Evolutionary conservation across 2,888 invertebrate species (phyloP), one percentile per base, ranked within the genome.

Genomic region (Onthophagus sagittarius): DNA sequence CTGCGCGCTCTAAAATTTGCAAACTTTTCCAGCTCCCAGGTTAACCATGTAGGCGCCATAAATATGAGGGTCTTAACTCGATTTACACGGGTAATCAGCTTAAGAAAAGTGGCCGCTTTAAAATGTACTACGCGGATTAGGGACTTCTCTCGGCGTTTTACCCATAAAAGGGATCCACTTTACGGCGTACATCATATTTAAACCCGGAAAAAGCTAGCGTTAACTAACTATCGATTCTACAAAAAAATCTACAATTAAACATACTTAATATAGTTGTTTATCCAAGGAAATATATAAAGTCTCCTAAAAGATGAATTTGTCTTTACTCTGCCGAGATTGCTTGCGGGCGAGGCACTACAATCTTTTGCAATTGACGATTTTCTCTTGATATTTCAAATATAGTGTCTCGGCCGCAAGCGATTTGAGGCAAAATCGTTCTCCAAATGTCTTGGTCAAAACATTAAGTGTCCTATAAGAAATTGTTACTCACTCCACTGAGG

Each of bases 81-180:
- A 85, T 85, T 85, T 85, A 85, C 85, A 84, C 85, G 84, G 83
- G 84, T 86, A 86, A 86, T 86, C 85, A 85, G 86, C 86, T 86
- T 86, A 85, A 85, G 85, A 84, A 85, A 85, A 85, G 84, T 85
- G 84, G 83, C 76, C 82, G 84, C 83, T 85, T 85, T 85, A 84
- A 84, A 85, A 84, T 84, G 84, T 83, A 82, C 83, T 84, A 79
- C 81, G 81, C 77, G 84, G 85, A 85, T 85, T 85, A 84, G 80
- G 80, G 80, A 74, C 15, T 62, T 32, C 67, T 31, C 23, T 23
- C 69, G 78, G 77, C 79, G 80, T 81, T 83, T 83, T 83, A 81
- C 81, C 82, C 81, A 81, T 79, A 79, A 76, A 71, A 74, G 79
- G 82, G 82, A 83, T 82, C 82, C 82, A 83, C 81, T 82, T 32